A percentile compares a stretch with the other conserved stretches of the same genome.
Conservation (phyloP, 1,140 invertebrate species). For the Drosophila kepulauana region DNA sequence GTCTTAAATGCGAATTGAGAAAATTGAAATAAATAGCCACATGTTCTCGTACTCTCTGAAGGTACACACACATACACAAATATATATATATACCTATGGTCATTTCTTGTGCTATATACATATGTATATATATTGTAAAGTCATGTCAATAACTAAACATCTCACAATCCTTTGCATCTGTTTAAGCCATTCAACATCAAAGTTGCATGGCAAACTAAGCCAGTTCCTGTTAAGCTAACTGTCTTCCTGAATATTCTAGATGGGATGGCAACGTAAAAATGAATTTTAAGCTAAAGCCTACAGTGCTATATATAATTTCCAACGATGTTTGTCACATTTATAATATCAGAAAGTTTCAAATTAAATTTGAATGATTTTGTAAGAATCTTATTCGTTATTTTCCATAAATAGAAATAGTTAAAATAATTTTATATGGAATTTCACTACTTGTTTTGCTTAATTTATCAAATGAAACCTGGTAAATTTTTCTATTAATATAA, state of each 20-base stretch:
- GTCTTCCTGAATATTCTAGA: neutral
- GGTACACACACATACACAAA: conserved; percentile 36
- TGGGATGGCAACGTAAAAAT: neutral
- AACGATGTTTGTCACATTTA: too few species aligned
- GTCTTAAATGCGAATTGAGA: conserved; percentile 82
- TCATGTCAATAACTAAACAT: conserved; percentile 16
- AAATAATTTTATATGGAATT: too few species aligned
- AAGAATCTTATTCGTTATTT: too few species aligned
- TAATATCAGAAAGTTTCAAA: too few species aligned
- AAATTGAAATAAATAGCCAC: conserved; percentile 79
- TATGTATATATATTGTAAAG: neutral
- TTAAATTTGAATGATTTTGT: neutral
- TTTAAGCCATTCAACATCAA: neutral
- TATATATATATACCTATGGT: conserved; percentile 14
- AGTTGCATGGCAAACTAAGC: conserved; percentile 10
- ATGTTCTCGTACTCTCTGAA: conserved; percentile 61
- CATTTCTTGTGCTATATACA: neutral
- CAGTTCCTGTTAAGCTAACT: neutral
- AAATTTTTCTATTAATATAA: too few species aligned
- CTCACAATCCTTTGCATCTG: conserved; percentile 5
- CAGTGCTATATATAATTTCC: neutral
- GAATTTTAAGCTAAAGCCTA: neutral
- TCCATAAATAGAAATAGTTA: too few species aligned
- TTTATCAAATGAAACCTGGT: too few species aligned
- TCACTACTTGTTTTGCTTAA: too few species aligned